Evolutionary conservation across 2,888 invertebrate species (phyloP), one percentile per base, ranked within the genome.

Genomic region (Phymatocera aterrima): DNA sequence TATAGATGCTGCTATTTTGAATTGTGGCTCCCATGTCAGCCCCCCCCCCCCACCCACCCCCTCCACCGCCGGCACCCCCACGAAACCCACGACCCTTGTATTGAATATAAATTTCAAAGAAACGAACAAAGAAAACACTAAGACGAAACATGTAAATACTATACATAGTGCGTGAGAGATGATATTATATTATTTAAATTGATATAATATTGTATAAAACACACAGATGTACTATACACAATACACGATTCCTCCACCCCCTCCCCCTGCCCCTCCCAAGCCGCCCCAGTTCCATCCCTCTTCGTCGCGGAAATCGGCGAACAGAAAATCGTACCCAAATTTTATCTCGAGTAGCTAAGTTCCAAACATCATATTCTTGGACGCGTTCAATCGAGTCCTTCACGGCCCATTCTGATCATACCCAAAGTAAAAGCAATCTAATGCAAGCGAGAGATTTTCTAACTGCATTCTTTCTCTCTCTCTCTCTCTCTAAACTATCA

Each of bases 151-250:
- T 88, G 88, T 88, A 88, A 85, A 88, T 88, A 87, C 80, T 88
- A 88, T 88, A 87, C 83, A 87, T 87, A 88, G 86, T 84, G 87
- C 85, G 85, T 85, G 83, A 84, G 81, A 86, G 82, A 84, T 83
- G 83, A 85, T 85, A 86, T 84, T 85, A 86, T 87, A 86, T n/a
- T n/a, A n/a, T 88, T 86, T 83, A 82, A 80, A 84, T 84, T 83
- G 87, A 87, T 88, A 87, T 88, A 88, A 87, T 87, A 86, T 86
- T 87, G 87, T 86, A 87, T 85, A 86, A 84, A 86, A 79, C 65
- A 78, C 72, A 79, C 82, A 80, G 80, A 80, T 77, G 80, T 79
- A 78, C 68, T 18, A 79, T 70, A 83, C 78, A 83, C 80, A 77
- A 64, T n/a, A 81, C 78, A 81, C 78, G 46, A 61, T 77, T 79